Evolutionary conservation across 2,113 vertebrate species (phyloP).

Genomic region (Oxygymnocypris stewartii): DNA sequence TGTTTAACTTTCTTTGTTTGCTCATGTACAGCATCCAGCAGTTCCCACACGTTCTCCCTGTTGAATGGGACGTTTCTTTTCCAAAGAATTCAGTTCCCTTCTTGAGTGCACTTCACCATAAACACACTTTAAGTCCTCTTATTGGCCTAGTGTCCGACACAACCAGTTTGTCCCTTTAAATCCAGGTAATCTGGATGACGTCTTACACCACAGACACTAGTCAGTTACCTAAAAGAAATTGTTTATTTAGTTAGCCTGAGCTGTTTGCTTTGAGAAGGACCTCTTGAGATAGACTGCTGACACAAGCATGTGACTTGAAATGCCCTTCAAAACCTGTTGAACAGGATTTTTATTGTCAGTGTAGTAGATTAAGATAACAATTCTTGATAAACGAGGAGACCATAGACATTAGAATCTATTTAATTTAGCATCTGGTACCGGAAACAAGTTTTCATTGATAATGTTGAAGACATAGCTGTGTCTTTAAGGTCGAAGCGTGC

Average conservation of each 20-base stretch:
- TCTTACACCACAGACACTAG: slow-evolving; percentile 1
- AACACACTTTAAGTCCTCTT: background rate
- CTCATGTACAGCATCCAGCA: background rate
- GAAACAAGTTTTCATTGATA: background rate
- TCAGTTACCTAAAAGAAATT: background rate
- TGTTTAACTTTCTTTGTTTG: background rate
- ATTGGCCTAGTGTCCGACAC: background rate
- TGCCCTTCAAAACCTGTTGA: background rate
- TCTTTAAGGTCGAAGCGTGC: background rate
- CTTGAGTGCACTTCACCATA: background rate
- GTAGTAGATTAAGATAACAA: background rate
- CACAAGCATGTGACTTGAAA: background rate
- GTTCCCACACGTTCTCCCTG: background rate
- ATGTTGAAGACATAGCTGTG: slow-evolving; percentile 1
- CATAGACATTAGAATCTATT: background rate
- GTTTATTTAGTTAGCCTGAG: background rate
- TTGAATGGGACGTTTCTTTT: background rate
- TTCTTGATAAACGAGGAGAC: background rate
- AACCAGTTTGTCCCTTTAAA: slow-evolving; percentile 43
- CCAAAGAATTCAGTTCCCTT: background rate
- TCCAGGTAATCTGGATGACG: slow-evolving; percentile 40
- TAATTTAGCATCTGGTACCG: background rate
- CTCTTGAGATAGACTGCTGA: background rate
- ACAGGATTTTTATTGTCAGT: background rate
- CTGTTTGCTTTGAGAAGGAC: slow-evolving; percentile 4